phyloP scores from a whole-genome alignment of 2,797 vertebrate species.

The Xenentodon cancila region DNA sequence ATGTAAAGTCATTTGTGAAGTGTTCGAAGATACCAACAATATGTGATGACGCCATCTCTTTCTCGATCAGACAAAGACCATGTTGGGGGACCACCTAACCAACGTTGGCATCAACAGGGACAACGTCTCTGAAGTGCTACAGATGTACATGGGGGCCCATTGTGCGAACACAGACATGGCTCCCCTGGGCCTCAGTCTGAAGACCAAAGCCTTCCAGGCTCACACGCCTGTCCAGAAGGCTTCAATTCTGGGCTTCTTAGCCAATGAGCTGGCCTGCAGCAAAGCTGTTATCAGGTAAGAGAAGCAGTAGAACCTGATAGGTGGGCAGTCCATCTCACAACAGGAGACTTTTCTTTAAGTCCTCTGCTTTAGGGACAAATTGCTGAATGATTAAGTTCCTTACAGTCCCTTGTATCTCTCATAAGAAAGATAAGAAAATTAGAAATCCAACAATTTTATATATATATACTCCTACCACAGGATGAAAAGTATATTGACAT shows the following conservation, averaged over 20 bases:
- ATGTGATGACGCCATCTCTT: slow-evolving; percentile 4
- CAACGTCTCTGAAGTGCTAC: slow-evolving; percentile 97
- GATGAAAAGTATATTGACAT: not conserved
- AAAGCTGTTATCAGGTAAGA: slow-evolving; percentile 94
- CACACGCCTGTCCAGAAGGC: slow-evolving; percentile 95
- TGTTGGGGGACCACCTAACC: slow-evolving; percentile 95
- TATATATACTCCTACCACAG: too few relatives aligned
- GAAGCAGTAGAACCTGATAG: slow-evolving; percentile 10
- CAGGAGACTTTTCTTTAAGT: not conserved
- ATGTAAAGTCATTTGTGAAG: not conserved
- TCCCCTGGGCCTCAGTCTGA: slow-evolving; percentile 88
- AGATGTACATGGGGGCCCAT: slow-evolving; percentile 97
- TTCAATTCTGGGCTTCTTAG: slow-evolving; percentile 91
- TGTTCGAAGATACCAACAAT: not conserved
- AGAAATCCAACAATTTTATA: not conserved
- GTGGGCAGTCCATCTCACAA: not conserved
- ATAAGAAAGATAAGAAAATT: not conserved
- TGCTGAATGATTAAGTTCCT: not conserved
- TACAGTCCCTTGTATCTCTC: not conserved
- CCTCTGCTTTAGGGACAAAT: slow-evolving; percentile 4
- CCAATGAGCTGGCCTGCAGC: slow-evolving; percentile 97
- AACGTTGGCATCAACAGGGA: slow-evolving; percentile 97
- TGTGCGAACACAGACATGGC: slow-evolving; percentile 90
- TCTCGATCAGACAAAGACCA: slow-evolving; percentile 90
- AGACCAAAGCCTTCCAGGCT: slow-evolving; percentile 98